These are phyloP conservation scores for Gisinianus flammeolus DNA, from an alignment of 2,888 invertebrate species.

Conservation along the genomic window DNA sequence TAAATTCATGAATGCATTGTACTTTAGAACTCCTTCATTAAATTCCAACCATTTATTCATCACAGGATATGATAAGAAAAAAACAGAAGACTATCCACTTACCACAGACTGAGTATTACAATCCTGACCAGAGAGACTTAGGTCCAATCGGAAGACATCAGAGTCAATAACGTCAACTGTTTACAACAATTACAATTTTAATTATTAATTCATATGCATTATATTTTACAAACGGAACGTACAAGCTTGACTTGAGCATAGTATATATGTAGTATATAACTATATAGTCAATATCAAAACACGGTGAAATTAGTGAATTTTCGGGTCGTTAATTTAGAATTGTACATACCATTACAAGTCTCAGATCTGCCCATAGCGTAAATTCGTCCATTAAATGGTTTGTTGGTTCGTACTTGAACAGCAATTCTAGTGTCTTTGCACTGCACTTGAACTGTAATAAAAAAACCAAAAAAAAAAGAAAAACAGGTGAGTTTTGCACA, in stretches of 20 bases:
- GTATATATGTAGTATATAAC: background rate
- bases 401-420: slow-evolving; percentile 89
- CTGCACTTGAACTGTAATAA: slow-evolving; percentile 78
- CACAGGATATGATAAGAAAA: background rate
- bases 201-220: background rate
- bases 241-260: background rate
- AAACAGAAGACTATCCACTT: slow-evolving; percentile 62
- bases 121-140: slow-evolving; percentile 92
- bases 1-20: slow-evolving; percentile 55
- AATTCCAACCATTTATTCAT: background rate
- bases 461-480: background rate
- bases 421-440: slow-evolving; percentile 94
- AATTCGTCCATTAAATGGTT: slow-evolving; percentile 92
- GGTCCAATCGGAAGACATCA: slow-evolving; percentile 87
- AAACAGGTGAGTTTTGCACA: background rate
- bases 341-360: slow-evolving; percentile 76
- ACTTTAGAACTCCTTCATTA: background rate
- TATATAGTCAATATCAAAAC: background rate
- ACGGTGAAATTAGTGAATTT: no score
- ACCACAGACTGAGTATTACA: slow-evolving; percentile 96
- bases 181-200: background rate
- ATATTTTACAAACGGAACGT: background rate
- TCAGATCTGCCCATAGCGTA: slow-evolving; percentile 92
- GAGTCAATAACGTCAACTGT: slow-evolving; percentile 86
- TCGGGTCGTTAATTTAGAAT: no score